Evolutionary conservation across 1,140 invertebrate species (phyloP).

Genomic region (Heliconius hewitsoni): DNA sequence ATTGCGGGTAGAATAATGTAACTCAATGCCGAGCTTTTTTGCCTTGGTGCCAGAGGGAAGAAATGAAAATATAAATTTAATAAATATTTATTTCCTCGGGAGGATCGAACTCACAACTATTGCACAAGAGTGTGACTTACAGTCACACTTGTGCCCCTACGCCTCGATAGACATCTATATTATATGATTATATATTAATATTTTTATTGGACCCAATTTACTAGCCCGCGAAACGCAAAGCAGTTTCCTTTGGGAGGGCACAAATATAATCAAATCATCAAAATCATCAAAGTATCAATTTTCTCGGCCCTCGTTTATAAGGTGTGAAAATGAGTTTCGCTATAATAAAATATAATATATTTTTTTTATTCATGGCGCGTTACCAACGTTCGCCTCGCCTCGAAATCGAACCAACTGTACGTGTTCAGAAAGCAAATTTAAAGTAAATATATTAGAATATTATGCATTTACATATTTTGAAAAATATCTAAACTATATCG

Average conservation of each 20-base stretch:
- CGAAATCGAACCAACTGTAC: slow-evolving; percentile 54
- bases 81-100: no score
- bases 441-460: slow-evolving; percentile 26
- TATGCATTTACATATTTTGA: slow-evolving; percentile 17
- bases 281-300: slow-evolving; percentile 61
- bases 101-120: no score
- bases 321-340: slow-evolving; percentile 50
- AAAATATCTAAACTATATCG: not conserved
- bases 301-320: slow-evolving; percentile 46
- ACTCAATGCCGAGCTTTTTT: no score
- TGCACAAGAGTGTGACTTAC: no score
- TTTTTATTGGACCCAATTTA: not conserved
- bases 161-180: no score
- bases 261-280: slow-evolving; percentile 51
- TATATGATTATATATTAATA: not conserved
- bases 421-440: slow-evolving; percentile 56
- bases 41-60: no score
- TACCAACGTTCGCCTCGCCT: slow-evolving; percentile 43
- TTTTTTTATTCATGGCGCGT: slow-evolving; percentile 63
- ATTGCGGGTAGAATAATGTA: no score
- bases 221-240: slow-evolving; percentile 1
- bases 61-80: no score
- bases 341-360: slow-evolving; percentile 41
- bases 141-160: not conserved
- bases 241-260: slow-evolving; percentile 16